phyloP scores from a whole-genome alignment of 2,113 vertebrate genomes.

The Ammospiza caudacuta region DNA sequence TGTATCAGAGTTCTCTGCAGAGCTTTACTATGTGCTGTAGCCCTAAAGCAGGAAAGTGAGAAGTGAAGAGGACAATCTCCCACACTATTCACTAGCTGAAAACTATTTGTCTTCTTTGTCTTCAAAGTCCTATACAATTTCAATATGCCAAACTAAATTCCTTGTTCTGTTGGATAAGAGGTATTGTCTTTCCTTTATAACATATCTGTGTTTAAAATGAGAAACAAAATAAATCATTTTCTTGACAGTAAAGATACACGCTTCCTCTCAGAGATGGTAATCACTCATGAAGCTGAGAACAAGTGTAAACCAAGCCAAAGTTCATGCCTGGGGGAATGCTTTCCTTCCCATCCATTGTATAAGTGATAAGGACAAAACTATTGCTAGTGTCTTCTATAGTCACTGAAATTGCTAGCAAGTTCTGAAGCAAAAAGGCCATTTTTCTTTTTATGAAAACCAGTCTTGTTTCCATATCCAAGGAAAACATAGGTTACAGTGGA shows the following conservation, averaged over 20 bases:
- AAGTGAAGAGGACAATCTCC: neutral
- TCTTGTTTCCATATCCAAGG: neutral
- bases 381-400: neutral
- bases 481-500: neutral
- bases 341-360: neutral
- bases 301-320: slow-evolving; percentile 44
- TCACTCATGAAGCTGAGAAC: slow-evolving; percentile 52
- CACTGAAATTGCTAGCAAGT: neutral
- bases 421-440: neutral
- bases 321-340: slow-evolving; percentile 16
- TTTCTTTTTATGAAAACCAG: neutral
- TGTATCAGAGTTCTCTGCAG: neutral
- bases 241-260: neutral
- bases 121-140: slow-evolving; percentile 5
- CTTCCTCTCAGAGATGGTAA: slow-evolving; percentile 45
- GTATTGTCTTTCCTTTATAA: slow-evolving; percentile 44
- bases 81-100: neutral
- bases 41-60: neutral
- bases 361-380: neutral
- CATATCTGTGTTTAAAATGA: slow-evolving; percentile 41
- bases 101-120: neutral
- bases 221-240: slow-evolving; percentile 59
- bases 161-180: slow-evolving; percentile 3
- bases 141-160: neutral
- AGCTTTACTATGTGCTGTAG: neutral